A percentile compares a stretch with the other conserved stretches of the same genome.
These are phyloP conservation scores for Neotoma lepida DNA, from an alignment of 2,113 vertebrate species.

Conservation along the genomic window DNA sequence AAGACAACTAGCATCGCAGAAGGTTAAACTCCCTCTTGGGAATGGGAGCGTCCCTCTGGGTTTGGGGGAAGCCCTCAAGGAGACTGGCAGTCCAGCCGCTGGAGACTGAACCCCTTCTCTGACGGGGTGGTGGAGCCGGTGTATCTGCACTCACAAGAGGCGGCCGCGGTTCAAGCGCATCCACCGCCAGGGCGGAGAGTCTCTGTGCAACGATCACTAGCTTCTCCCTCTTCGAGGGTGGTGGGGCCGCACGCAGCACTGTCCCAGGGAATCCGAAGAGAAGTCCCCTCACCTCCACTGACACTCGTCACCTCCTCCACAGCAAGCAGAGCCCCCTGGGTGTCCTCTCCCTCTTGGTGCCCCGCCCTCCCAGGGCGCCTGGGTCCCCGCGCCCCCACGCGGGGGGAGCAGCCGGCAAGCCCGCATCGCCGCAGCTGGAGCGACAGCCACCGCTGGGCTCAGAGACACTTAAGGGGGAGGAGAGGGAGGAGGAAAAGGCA, in stretches of 20 bases:
- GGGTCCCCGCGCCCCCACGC: conserved; percentile 25
- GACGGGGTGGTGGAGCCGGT: not conserved
- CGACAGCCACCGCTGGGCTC: not conserved
- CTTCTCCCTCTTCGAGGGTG: not conserved
- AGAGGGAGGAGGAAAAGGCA: not conserved
- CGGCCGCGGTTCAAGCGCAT: not conserved
- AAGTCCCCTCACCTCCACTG: not conserved
- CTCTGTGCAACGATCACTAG: not conserved
- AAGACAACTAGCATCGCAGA: not conserved
- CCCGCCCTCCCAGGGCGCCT: not conserved
- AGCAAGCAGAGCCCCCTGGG: not conserved
- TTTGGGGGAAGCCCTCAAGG: too few relatives aligned
- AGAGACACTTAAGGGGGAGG: not conserved
- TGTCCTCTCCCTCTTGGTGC: not conserved
- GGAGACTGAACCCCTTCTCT: not conserved
- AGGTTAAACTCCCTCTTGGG: not conserved
- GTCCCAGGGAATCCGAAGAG: not conserved
- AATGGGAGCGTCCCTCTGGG: not conserved
- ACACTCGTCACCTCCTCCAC: not conserved
- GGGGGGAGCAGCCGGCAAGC: not conserved
- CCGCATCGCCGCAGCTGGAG: conserved; percentile 40
- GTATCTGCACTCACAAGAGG: not conserved
- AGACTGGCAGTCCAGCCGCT: not conserved
- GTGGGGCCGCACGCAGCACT: not conserved
- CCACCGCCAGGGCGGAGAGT: not conserved